phyloP scores from a whole-genome alignment of 1,140 invertebrate species.

The Drosophila sucinea region DNA sequence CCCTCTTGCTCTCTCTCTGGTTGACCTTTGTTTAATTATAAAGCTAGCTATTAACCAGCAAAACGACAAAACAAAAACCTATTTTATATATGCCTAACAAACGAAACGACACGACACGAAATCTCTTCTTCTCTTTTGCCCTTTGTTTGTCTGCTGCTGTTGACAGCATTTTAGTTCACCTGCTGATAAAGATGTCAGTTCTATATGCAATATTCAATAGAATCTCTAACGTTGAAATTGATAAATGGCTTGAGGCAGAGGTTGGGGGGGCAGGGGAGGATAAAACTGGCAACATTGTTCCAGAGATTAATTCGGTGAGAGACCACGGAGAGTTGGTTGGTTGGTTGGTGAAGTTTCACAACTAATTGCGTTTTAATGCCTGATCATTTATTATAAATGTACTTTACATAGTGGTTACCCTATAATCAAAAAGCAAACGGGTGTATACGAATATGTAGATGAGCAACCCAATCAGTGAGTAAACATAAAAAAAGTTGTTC shows the following conservation, averaged over 20 bases:
- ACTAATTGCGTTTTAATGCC: not conserved
- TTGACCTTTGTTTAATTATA: slow-evolving; percentile 69
- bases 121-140: too few relatives aligned
- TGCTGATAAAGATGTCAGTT: slow-evolving; percentile 2
- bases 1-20: not conserved
- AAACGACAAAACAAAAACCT: not conserved
- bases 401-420: not conserved
- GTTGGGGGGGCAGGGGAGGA: not conserved
- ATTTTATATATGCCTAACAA: not conserved
- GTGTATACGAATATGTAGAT: not conserved
- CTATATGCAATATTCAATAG: not conserved
- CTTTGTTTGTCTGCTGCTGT: not conserved
- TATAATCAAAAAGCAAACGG: not conserved
- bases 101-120: too few relatives aligned
- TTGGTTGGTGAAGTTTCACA: not conserved
- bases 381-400: not conserved
- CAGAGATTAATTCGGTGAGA: slow-evolving; percentile 6
- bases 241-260: not conserved
- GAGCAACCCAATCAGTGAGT: too few relatives aligned
- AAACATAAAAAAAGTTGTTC: too few relatives aligned
- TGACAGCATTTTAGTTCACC: slow-evolving; percentile 5
- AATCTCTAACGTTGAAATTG: not conserved
- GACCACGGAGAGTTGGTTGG: not conserved
- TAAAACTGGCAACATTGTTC: slow-evolving; percentile 2
- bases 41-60: slow-evolving; percentile 54